Conservation (phyloP, 2,797 vertebrate species). For the Eospalax fontanierii region DNA sequence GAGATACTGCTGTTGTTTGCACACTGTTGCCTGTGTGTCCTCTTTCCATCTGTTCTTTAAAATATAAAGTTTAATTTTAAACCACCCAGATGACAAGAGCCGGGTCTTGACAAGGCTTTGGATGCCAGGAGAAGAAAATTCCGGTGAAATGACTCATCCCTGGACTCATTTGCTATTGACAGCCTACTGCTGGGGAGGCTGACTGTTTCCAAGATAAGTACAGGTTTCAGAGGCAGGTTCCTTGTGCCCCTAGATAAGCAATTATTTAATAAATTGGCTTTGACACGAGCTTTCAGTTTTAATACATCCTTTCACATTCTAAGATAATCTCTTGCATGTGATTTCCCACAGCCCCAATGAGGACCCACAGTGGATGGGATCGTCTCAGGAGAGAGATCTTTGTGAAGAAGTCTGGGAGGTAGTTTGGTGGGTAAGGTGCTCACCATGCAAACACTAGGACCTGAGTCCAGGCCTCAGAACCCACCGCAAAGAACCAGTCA, state of each 20-base stretch:
- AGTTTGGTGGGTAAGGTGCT: background rate
- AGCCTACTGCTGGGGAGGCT: background rate
- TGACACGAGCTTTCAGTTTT: slow-evolving; percentile 61
- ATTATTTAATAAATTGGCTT: slow-evolving; percentile 70
- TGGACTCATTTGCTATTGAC: background rate
- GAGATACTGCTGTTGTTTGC: slow-evolving; percentile 58
- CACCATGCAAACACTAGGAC: background rate
- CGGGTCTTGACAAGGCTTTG: slow-evolving; percentile 29
- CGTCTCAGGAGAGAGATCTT: background rate
- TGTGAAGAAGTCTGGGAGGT: background rate
- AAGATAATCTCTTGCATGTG: slow-evolving; percentile 41
- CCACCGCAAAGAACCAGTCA: too few species aligned
- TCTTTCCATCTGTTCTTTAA: slow-evolving; percentile 62
- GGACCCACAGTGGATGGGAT: background rate
- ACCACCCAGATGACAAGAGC: slow-evolving; percentile 69
- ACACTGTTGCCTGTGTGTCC: slow-evolving; percentile 29
- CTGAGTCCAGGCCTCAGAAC: too few species aligned
- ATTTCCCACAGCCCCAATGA: background rate
- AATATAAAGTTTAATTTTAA: slow-evolving; percentile 76
- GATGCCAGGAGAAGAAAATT: slow-evolving; percentile 27
- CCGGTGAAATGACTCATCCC: slow-evolving; percentile 19
- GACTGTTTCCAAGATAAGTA: slow-evolving; percentile 39
- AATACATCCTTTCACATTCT: slow-evolving; percentile 66
- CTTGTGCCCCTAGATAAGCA: slow-evolving; percentile 62
- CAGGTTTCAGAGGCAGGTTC: slow-evolving; percentile 26